Evolutionary conservation across 2,888 invertebrate species (phyloP), one percentile per base, ranked within the genome.

Genomic region (Crioceris asparagi): DNA sequence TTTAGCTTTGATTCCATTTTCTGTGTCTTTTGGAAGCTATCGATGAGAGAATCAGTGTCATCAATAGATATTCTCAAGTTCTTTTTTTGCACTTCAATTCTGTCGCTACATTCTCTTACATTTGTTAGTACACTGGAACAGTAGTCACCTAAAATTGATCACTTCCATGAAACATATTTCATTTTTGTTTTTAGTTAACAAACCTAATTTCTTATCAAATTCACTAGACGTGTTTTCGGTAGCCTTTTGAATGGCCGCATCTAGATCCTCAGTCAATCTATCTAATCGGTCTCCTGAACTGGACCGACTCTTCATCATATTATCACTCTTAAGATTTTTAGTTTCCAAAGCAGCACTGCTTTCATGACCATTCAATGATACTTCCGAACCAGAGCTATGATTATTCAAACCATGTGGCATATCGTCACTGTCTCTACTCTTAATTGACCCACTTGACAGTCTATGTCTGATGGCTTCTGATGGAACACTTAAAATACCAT

Each of bases 391-490:
- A 4, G 38, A 38, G 17, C 33, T 38, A 11, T 23, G 38, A 17
- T 29, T 34, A 25, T 38, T 38, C n/a, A 12, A 16, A 21, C 17
- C 19, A 19, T 35, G 21, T 23, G 19, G 29, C 3, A 32, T 36
- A 38, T 39, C 45, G 16, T 21, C 41, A 25, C 38, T 29, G 2
- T 48, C 38, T 40, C 46, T 47, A 7, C 48, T 49, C 39, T 47
- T 48, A n/a, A 38, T 42, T 3, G 66, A 58, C 15, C 69, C 59
- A 21, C 68, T 67, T 2, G 72, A 69, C 61, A 74, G 67, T 16
- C 74, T 69, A 26, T 73, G 70, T 61, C 70, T 71, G 1, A 74
- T 70, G 12, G 67, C 69, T 56, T 73, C 71, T 1, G 70, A 68
- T 7, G 74, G 60, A 32, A 71, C 69, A 27, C 64, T 57, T 5